These are phyloP conservation scores for Lemur catta DNA, from an alignment of 2,797 vertebrate species.

Conservation along the genomic window DNA sequence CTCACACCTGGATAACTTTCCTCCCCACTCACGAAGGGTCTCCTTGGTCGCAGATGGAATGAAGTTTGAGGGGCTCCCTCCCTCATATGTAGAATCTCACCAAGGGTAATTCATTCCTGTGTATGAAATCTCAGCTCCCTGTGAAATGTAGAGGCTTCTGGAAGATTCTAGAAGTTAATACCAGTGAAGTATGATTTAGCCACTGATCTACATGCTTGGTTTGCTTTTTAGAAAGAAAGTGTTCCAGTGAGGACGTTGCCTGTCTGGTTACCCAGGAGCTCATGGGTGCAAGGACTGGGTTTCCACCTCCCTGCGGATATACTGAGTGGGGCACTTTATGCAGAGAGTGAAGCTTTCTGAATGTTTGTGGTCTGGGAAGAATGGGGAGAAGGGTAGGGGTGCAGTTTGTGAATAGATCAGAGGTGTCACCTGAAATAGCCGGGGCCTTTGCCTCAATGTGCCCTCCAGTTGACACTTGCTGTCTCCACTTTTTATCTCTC, in stretches of 20 bases:
- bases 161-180: neutral
- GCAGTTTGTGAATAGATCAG: neutral
- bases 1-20: neutral
- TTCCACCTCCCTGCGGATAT: neutral
- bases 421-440: neutral
- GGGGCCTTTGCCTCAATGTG: neutral
- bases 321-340: neutral
- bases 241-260: neutral
- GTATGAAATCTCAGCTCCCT: neutral
- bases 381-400: neutral
- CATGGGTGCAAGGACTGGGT: neutral
- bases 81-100: neutral
- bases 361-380: neutral
- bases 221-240: conserved; percentile 21
- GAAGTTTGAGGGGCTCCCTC: neutral
- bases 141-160: neutral
- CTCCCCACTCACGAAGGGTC: neutral
- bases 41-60: neutral
- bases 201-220: neutral
- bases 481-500: neutral
- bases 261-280: neutral
- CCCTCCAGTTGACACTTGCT: neutral
- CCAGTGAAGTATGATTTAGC: neutral
- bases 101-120: neutral
- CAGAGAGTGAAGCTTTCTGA: neutral